A percentile compares a stretch with the other conserved stretches of the same genome.
phyloP scores from a whole-genome alignment of 2,113 vertebrate genomes.

The Cephalopholis sonnerati region DNA sequence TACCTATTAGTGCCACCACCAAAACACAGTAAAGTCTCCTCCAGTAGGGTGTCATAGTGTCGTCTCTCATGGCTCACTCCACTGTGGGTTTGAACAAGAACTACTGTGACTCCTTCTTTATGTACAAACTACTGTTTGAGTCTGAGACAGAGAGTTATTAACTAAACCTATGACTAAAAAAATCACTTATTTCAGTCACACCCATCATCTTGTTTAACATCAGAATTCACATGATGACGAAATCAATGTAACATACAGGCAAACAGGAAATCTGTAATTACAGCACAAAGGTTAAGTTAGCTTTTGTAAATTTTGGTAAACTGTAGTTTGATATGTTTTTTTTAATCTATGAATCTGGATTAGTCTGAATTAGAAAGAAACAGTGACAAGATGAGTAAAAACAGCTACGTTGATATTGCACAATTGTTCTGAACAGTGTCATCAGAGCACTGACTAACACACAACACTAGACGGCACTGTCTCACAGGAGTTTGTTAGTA shows the following conservation, averaged over 20 bases:
- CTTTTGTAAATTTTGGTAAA: neutral
- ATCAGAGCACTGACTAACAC: neutral
- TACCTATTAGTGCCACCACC: constrained; percentile 48
- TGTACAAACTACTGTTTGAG: neutral
- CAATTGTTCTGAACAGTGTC: neutral
- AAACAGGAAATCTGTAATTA: neutral
- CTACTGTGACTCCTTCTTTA: neutral
- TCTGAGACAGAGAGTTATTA: neutral
- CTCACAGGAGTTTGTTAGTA: neutral
- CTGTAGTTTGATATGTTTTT: neutral
- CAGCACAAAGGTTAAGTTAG: neutral
- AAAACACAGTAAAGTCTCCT: constrained; percentile 23
- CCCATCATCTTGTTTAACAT: neutral
- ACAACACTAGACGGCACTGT: constrained; percentile 26
- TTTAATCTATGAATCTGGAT: neutral
- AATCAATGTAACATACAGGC: neutral
- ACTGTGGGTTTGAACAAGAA: neutral
- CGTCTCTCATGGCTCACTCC: neutral
- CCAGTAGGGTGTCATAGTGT: neutral
- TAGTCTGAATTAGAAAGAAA: neutral
- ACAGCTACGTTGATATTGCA: neutral
- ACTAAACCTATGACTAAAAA: neutral
- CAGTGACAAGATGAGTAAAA: neutral
- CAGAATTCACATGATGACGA: constrained; percentile 5
- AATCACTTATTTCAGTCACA: neutral